These are phyloP conservation scores for Ambastaia sidthimunki DNA, from an alignment of 2,797 vertebrate genomes.

Conservation along the genomic window DNA sequence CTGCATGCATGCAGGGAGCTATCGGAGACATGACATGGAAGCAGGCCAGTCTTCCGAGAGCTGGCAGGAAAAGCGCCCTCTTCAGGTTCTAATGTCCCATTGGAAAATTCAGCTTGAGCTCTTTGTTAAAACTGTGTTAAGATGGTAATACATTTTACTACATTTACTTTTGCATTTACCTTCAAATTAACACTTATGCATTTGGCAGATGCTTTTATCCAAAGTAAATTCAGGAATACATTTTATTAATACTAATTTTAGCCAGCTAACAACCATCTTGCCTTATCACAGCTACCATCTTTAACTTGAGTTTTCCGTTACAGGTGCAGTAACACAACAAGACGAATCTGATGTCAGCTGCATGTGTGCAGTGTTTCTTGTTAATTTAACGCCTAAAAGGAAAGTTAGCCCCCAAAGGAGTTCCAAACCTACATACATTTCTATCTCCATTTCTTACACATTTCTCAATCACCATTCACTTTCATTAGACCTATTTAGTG, in stretches of 20 bases:
- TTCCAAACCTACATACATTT: not conserved
- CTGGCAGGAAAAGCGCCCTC: constrained; percentile 20
- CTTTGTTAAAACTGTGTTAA: not conserved
- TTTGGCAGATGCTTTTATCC: too few species aligned
- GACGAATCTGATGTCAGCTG: constrained; percentile 10
- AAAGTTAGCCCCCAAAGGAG: not conserved
- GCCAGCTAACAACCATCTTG: too few species aligned
- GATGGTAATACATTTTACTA: not conserved
- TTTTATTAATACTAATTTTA: too few species aligned
- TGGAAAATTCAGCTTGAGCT: not conserved
- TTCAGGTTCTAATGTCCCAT: not conserved
- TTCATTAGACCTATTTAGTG: not conserved
- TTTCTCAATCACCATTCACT: not conserved
- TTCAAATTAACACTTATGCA: too few species aligned
- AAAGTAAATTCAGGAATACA: too few species aligned
- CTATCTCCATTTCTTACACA: too few species aligned
- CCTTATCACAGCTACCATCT: not conserved
- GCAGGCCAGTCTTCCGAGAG: constrained; percentile 20
- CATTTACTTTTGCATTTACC: too few species aligned
- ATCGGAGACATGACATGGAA: constrained; percentile 39
- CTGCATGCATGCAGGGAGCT: constrained; percentile 23
- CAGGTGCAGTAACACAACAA: not conserved
- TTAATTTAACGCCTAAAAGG: not conserved
- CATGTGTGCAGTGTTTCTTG: not conserved
- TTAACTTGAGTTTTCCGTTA: too few species aligned